These are phyloP conservation scores for Phyto melanocephala DNA, from an alignment of 2,888 invertebrate species.

Conservation along the genomic window DNA sequence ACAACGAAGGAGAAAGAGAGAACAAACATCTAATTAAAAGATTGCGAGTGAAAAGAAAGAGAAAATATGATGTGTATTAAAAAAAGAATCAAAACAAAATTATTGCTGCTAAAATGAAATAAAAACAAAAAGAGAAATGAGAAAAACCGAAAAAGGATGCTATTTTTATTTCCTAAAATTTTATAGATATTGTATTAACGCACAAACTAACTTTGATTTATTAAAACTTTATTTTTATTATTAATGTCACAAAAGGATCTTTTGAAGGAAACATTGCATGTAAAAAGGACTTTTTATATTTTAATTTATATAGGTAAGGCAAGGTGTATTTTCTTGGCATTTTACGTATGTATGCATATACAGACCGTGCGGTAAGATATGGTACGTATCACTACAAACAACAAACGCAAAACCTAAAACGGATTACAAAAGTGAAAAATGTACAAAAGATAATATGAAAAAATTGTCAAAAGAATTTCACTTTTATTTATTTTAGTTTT, in stretches of 20 bases:
- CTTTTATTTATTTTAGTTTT: too few relatives aligned
- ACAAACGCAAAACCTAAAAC: slow-evolving; percentile 47
- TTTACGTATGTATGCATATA: not conserved
- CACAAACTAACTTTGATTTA: not conserved
- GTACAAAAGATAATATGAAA: not conserved
- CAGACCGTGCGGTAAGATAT: not conserved
- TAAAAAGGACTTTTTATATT: not conserved
- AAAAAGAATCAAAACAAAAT: slow-evolving; percentile 62
- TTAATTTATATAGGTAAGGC: not conserved
- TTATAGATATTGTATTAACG: not conserved
- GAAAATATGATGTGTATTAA: slow-evolving; percentile 49
- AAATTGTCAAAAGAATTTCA: slow-evolving; percentile 33
- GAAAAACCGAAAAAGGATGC: slow-evolving; percentile 38
- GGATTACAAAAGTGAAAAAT: slow-evolving; percentile 33
- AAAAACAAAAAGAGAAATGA: not conserved
- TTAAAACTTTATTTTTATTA: not conserved
- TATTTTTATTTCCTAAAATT: not conserved
- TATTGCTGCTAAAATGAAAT: slow-evolving; percentile 41
- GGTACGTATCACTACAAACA: slow-evolving; percentile 49
- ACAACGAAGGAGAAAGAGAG: slow-evolving; percentile 25
- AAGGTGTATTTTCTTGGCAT: not conserved
- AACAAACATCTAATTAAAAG: slow-evolving; percentile 5
- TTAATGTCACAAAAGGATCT: too few relatives aligned
- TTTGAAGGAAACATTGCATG: not conserved
- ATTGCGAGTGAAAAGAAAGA: slow-evolving; percentile 32